Evolutionary conservation across 2,797 vertebrate species (phyloP), one percentile per base, ranked within the genome.

Genomic region (Enteromius argenteus): DNA sequence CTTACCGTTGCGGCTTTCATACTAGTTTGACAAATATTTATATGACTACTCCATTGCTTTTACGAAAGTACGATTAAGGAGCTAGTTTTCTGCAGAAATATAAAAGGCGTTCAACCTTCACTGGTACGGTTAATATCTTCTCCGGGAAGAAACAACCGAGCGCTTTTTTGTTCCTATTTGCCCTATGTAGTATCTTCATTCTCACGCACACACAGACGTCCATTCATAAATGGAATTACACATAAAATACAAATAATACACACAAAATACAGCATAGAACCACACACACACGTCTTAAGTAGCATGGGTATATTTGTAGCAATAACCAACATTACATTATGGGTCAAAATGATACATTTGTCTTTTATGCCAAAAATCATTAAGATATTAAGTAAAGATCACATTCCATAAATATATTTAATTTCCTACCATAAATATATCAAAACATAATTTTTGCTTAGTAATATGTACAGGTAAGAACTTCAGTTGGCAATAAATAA

Each of bases 91-190:
- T 17, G 3, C 13, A 37, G 30, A 68, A 60, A 39, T 39, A 23
- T 39, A 9, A 35, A 6, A 51, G 0, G 6, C 21, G 6, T 39
- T 37, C 1, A 46, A 15, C 37, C 19, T 13, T 77, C 19, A 32
- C 35, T 44, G 37, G 81, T 84, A 46, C 81, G 74, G 30, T 46
- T 11, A 15, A 35, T 58, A 53, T 84, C 8, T 23, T 58, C 35
- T 77, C 81, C 74, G 81, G 74, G 14, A 60, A 68, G 74, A 84
- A 84, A 84, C 81, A 76, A 69, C 13, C 27, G 44, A 10, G 73
- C 23, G 11, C 11, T 69, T 77, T 77, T 84, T 77, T 68, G 81
- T 84, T 84, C 81, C 81, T 21, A 51, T 71, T 35, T 51, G 76
- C 27, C 6, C 5, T 78, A 11, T 23, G 19, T 14, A 58, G 21